These are phyloP conservation scores for Tapirus terrestris DNA, from an alignment of 2,113 vertebrate species.

Conservation along the genomic window DNA sequence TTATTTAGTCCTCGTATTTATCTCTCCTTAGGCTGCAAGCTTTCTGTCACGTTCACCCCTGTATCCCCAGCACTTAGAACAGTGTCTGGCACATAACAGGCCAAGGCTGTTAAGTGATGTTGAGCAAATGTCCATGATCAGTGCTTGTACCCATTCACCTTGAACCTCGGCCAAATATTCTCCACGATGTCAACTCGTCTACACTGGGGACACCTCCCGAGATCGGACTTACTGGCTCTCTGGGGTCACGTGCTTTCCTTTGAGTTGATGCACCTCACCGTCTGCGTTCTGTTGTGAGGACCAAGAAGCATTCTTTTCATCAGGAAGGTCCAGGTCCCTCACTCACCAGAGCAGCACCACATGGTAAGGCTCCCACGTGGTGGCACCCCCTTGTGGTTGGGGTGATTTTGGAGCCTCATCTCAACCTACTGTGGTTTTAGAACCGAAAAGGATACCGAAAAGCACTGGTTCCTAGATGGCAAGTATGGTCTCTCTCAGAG, in stretches of 20 bases:
- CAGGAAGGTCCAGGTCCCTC: not conserved
- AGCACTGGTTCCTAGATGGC: too few species aligned
- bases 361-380: not conserved
- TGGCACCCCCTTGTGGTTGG: not conserved
- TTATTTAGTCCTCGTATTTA: not conserved
- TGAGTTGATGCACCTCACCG: not conserved
- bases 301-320: not conserved
- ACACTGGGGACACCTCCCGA: fast-evolving
- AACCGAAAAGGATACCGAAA: not conserved
- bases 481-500: not conserved
- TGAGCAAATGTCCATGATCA: not conserved
- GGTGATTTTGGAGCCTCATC: not conserved
- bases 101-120: not conserved
- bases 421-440: not conserved
- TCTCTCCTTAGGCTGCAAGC: not conserved
- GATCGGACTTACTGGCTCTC: not conserved
- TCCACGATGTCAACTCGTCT: not conserved
- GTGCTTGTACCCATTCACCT: not conserved
- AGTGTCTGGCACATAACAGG: not conserved
- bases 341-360: not conserved
- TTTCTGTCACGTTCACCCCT: not conserved
- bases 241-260: not conserved
- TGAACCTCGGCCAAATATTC: not conserved
- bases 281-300: not conserved
- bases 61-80: too few species aligned